Conservation (phyloP, 2,888 invertebrate species). For the Apodemia duryi region DNA sequence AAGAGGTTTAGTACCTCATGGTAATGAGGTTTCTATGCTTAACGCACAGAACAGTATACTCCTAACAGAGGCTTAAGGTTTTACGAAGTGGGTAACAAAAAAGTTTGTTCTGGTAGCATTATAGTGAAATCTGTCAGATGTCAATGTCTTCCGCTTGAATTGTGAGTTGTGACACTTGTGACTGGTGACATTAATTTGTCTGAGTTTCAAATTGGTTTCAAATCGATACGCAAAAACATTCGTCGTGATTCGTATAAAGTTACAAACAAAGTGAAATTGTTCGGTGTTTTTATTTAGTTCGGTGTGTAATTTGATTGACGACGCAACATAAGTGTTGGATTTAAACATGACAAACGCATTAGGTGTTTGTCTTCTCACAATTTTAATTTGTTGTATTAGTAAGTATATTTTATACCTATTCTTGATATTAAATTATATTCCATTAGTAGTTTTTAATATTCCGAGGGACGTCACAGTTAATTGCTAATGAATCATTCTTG, state of each 20-base stretch:
- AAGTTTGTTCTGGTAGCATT: too few species aligned
- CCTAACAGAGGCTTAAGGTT: too few species aligned
- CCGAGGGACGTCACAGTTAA: background rate
- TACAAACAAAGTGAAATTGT: constrained; percentile 64
- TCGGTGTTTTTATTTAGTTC: constrained; percentile 44
- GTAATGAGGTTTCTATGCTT: too few species aligned
- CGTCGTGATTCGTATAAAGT: constrained; percentile 49
- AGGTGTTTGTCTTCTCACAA: constrained; percentile 60
- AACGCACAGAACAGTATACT: too few species aligned
- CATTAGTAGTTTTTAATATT: background rate
- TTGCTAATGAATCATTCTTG: constrained; percentile 6
- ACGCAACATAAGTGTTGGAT: constrained; percentile 40
- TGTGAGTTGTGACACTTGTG: too few species aligned
- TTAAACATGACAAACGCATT: constrained; percentile 64
- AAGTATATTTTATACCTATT: constrained; percentile 41
- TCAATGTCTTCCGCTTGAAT: too few species aligned
- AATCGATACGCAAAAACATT: constrained; percentile 54
- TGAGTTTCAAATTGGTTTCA: constrained; percentile 41
- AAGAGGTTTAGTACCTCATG: too few species aligned
- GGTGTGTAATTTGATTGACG: constrained; percentile 42
- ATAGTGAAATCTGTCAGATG: too few species aligned
- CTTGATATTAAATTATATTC: constrained; percentile 30
- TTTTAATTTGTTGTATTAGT: constrained; percentile 60
- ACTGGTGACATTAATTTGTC: too few species aligned
- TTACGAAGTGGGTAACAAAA: too few species aligned